Base-by-base conservation (phyloP, 2,888 invertebrate species). In the Ceriagrion tenellum region DNA sequence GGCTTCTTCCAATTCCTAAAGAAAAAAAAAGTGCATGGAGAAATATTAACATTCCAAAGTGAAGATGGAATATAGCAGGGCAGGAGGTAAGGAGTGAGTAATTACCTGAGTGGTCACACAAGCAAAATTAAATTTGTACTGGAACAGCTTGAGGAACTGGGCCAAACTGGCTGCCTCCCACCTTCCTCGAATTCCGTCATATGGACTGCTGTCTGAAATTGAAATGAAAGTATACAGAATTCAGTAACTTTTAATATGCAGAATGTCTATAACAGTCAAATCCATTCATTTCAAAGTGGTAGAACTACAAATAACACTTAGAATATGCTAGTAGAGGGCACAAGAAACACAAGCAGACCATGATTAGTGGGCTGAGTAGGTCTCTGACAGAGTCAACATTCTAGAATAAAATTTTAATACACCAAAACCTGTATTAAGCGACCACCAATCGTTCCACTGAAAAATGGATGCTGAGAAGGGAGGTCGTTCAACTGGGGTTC, bases 121-220 rank as follows among this genome's bases (percentile, higher is more conserved):
- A 55, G 95, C 91, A 95, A 95, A 95, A 93, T 95, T 95, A 81
- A 95, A 95, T 95, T 95, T 95, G 95, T 91, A 95, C 95, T 95
- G 95, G 63, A 95, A 95, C 55, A 95, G 95, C 93, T 95, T 95
- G 81, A 95, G 95, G 95, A 95, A 95, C 91, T 95, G 95, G 95
- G 95, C 95, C 95, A 95, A 81, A 95, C 95, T 95, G 95, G 95
- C 95, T 95, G 95, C 95, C 95, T 95, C 95, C 95, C 95, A 95
- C 95, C 95, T 63, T 90, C 95, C 95, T 95, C 95, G 95, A 93
- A 95, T 95, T 90, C 95, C 95, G 88, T 95, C 95, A 95, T 95
- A 95, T 95, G 95, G 95, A 95, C 95, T 95, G 95, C 95, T 95
- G 74, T 95, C 95, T 95, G 95, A 35, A 95, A 95, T 47, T 10